Evolutionary conservation across 2,797 vertebrate species (phyloP).

Genomic region (Periparus ater): DNA sequence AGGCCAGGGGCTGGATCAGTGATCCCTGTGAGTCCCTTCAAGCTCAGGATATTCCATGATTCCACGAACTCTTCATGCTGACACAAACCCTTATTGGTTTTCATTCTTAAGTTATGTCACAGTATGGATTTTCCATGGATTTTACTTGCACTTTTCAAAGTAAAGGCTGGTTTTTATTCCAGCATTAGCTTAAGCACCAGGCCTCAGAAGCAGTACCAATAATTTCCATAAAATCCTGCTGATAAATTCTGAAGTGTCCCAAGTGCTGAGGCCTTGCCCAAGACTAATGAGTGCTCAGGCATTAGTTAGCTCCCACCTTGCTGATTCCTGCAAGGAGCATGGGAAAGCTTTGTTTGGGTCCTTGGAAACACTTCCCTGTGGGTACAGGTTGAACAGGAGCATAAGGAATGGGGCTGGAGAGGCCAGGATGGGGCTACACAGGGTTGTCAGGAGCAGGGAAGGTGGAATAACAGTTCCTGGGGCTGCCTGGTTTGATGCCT

Average conservation of each 20-base stretch:
- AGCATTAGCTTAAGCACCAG: background rate
- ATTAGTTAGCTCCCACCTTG: fast-evolving
- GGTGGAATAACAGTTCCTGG: background rate
- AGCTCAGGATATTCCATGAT: background rate
- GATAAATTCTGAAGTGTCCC: background rate
- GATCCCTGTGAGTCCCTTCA: background rate
- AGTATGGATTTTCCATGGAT: background rate
- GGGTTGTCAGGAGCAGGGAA: background rate
- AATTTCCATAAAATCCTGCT: background rate
- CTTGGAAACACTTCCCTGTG: background rate
- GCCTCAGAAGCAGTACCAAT: background rate
- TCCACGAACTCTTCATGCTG: background rate
- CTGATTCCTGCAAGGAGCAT: background rate
- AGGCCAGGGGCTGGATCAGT: fast-evolving
- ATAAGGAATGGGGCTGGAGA: background rate
- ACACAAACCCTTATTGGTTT: background rate
- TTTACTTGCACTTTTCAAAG: background rate
- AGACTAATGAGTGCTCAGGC: background rate
- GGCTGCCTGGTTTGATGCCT: background rate
- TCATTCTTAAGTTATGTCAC: background rate
- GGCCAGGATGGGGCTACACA: fast-evolving
- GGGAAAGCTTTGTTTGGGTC: fast-evolving
- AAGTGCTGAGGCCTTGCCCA: background rate
- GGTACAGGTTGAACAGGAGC: background rate
- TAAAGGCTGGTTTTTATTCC: background rate